Conservation (phyloP, 1,140 invertebrate species). For the Coboldia fuscipes region DNA sequence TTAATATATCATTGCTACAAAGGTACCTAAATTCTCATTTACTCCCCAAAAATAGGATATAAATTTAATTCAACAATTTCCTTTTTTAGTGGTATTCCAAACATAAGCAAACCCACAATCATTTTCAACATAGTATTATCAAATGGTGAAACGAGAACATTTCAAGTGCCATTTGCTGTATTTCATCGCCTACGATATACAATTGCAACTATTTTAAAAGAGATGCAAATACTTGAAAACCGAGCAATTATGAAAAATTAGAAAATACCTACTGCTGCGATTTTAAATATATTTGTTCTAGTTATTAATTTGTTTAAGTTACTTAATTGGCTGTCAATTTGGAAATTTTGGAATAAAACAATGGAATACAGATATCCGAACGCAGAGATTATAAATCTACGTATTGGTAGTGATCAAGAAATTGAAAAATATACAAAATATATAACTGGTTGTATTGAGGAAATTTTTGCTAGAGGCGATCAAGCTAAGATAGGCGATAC, state of each 20-base stretch:
- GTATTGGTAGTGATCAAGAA: too few relatives aligned
- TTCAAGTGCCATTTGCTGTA: conserved; percentile 17
- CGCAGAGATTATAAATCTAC: too few relatives aligned
- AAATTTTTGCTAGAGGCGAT: too few relatives aligned
- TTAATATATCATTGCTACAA: conserved; percentile 15
- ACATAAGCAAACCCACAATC: conserved; percentile 10
- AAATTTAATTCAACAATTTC: neutral
- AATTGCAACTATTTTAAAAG: conserved; percentile 13
- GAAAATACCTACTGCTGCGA: neutral
- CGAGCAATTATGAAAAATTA: conserved; percentile 4
- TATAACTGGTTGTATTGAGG: too few relatives aligned
- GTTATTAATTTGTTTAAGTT: too few relatives aligned
- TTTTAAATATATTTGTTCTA: too few relatives aligned
- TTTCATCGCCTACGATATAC: conserved; percentile 18
- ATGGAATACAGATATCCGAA: too few relatives aligned
- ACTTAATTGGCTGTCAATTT: too few relatives aligned
- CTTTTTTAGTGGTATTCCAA: conserved; percentile 2
- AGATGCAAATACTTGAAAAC: conserved; percentile 15
- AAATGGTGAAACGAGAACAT: conserved; percentile 13
- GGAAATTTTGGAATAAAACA: too few relatives aligned
- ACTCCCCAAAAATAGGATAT: neutral
- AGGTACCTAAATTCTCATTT: conserved; percentile 6
- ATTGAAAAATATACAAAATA: too few relatives aligned
- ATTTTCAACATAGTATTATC: conserved; percentile 15
- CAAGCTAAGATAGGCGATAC: too few relatives aligned